A percentile compares a stretch with the other conserved stretches of the same genome.
phyloP scores from a whole-genome alignment of 2,797 vertebrate genomes.

The Enteromius thamalakanensis region DNA sequence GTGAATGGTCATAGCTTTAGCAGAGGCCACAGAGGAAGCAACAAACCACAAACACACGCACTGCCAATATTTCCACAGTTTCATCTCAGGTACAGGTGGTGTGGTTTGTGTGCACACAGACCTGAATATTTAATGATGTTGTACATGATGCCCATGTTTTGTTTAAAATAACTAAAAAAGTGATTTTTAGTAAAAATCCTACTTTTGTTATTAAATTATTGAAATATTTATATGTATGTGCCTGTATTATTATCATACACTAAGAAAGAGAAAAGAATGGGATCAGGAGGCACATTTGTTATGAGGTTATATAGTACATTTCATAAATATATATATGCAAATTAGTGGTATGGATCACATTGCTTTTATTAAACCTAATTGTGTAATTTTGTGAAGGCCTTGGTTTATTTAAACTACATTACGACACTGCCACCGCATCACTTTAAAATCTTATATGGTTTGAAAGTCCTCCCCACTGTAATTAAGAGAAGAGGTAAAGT shows the following conservation, averaged over 20 bases:
- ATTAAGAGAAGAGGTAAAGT: not conserved
- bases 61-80: constrained; percentile 4
- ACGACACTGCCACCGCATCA: not conserved
- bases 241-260: not conserved
- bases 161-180: not conserved
- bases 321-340: not conserved
- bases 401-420: not conserved
- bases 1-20: constrained; percentile 43
- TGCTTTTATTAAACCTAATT: not conserved
- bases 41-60: not conserved
- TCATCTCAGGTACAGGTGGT: not conserved
- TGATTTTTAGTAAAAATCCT: not conserved
- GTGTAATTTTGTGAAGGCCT: not conserved
- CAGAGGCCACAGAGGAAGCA: constrained; percentile 38
- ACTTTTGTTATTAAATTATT: not conserved
- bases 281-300: not conserved
- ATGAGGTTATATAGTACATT: not conserved
- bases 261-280: not conserved
- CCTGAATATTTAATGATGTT: not conserved
- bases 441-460: constrained; percentile 11
- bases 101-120: not conserved
- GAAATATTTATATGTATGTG: not conserved
- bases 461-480: not conserved
- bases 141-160: constrained; percentile 16
- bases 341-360: not conserved